Conservation (phyloP, 2,797 vertebrate genomes). For the Falco concolor region DNA sequence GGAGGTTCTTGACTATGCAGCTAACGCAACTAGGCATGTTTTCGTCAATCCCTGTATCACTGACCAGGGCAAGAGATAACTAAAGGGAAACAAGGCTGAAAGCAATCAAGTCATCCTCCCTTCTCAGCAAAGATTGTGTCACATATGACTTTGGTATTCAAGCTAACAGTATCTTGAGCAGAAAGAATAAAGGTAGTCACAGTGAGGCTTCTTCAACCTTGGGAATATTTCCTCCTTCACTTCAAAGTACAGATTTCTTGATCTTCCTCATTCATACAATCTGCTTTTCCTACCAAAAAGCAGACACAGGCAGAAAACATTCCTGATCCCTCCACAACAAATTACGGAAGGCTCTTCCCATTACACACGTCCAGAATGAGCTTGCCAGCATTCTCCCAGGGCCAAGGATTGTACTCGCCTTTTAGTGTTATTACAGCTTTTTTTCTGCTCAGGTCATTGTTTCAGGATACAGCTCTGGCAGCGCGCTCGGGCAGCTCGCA, state of each 20-base stretch:
- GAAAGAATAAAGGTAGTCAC: not conserved
- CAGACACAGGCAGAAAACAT: not conserved
- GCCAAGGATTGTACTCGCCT: not conserved
- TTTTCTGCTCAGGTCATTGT: not conserved
- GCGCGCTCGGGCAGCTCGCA: fast-evolving
- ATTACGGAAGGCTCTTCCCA: not conserved
- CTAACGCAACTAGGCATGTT: no score
- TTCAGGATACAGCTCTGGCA: not conserved
- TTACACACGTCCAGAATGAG: not conserved
- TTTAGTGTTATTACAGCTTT: not conserved
- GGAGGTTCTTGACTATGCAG: not conserved
- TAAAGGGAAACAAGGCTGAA: not conserved
- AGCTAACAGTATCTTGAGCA: not conserved
- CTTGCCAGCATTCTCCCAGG: not conserved
- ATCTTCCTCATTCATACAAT: not conserved
- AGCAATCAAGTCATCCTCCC: not conserved
- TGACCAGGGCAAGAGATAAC: not conserved
- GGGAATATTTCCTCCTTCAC: not conserved
- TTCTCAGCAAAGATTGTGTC: not conserved
- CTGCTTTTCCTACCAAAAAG: not conserved
- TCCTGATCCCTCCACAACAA: not conserved
- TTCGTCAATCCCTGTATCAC: not conserved
- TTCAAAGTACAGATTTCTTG: not conserved
- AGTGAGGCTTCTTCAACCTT: not conserved
- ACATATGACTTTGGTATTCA: not conserved